Conservation (phyloP, 1,140 invertebrate genomes). For the Drosophila guanche region DNA sequence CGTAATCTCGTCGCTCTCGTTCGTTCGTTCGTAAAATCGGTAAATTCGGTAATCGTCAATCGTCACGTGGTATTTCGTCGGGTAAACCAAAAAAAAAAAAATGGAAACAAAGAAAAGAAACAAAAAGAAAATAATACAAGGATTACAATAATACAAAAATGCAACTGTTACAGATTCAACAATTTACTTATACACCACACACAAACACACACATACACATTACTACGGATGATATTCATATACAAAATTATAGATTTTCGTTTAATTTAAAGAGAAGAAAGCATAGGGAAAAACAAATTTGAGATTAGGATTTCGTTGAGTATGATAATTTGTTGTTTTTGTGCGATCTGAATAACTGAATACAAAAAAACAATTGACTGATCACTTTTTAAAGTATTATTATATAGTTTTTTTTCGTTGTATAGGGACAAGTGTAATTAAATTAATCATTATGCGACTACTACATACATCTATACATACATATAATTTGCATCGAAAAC, state of each 20-base stretch:
- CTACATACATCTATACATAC: too few species aligned
- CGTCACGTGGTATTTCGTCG: conserved; percentile 60
- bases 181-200: conserved; percentile 70
- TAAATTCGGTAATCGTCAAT: conserved; percentile 7
- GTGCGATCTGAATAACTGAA: conserved; percentile 56
- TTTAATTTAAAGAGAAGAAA: conserved; percentile 31
- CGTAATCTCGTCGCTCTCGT: conserved; percentile 82
- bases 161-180: conserved; percentile 75
- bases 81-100: conserved; percentile 41
- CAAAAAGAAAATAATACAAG: conserved; percentile 62
- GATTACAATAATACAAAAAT: conserved; percentile 52
- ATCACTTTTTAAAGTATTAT: conserved; percentile 78
- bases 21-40: conserved; percentile 64
- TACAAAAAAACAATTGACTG: conserved; percentile 74
- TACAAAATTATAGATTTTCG: conserved; percentile 57
- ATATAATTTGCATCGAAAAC: conserved; percentile 22
- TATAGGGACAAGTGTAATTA: conserved; percentile 70
- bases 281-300: conserved; percentile 31
- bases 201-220: conserved; percentile 9
- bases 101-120: conserved; percentile 37
- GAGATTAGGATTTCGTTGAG: conserved; percentile 69
- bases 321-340: conserved; percentile 61
- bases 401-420: conserved; percentile 69
- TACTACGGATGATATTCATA: conserved; percentile 61
- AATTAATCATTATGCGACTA: conserved; percentile 12